Percentiles rank a stretch among this genome's conserved stretches.
Conservation (phyloP, 2,888 invertebrate species). For the Chloroclysta siterata region DNA sequence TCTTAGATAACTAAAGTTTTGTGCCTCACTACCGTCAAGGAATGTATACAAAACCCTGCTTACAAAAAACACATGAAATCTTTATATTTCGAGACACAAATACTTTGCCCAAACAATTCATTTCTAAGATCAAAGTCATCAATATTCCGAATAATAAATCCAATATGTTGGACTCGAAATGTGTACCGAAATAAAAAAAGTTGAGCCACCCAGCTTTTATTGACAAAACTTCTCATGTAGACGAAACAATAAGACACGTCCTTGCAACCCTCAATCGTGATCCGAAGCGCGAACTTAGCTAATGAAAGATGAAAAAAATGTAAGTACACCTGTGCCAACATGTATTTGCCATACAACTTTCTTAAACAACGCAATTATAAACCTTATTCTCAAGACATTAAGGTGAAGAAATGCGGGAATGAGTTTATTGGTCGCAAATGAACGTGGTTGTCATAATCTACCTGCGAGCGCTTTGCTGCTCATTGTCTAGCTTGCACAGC, state of each 20-base stretch:
- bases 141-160: conserved; percentile 45
- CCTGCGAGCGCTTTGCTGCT: conserved; percentile 77
- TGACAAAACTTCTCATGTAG: conserved; percentile 79
- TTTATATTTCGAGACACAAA: conserved; percentile 27
- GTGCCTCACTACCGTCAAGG: neutral
- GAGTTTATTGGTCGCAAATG: conserved; percentile 31
- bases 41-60: conserved; percentile 14
- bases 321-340: conserved; percentile 71
- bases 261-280: conserved; percentile 77
- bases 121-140: conserved; percentile 41
- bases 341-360: conserved; percentile 26
- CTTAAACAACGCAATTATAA: conserved; percentile 13
- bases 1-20: conserved; percentile 7
- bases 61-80: conserved; percentile 15
- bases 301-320: conserved; percentile 78
- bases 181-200: conserved; percentile 54
- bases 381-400: conserved; percentile 44
- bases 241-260: conserved; percentile 81
- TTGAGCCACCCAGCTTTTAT: conserved; percentile 74
- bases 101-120: conserved; percentile 26
- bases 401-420: conserved; percentile 35
- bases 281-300: conserved; percentile 83
- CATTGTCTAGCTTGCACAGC: conserved; percentile 82
- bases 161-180: conserved; percentile 45
- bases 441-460: conserved; percentile 65